Evolutionary conservation across 2,888 invertebrate species (phyloP).

Genomic region (Leptopilina syphax): DNA sequence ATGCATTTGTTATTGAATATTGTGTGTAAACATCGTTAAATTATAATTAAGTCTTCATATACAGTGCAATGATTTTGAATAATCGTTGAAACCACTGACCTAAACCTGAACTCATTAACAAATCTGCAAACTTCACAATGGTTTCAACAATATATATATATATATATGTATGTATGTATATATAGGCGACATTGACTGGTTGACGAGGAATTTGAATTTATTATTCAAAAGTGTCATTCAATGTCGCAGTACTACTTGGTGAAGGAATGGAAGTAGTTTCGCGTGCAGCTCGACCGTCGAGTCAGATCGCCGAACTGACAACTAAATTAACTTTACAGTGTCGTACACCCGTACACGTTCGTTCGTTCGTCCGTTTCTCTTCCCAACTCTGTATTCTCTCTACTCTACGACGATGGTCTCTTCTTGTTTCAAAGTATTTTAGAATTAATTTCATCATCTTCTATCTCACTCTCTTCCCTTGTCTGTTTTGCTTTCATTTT

Average conservation of each 20-base stretch:
- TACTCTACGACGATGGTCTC: conserved; percentile 44
- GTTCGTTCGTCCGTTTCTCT: conserved; percentile 39
- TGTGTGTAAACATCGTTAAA: conserved; percentile 4
- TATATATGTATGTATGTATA: no score
- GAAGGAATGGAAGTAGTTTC: conserved; percentile 39
- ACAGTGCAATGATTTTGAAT: conserved; percentile 20
- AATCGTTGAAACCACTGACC: conserved; percentile 18
- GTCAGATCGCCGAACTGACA: conserved; percentile 58
- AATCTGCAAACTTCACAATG: conserved; percentile 24
- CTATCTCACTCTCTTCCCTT: conserved; percentile 23
- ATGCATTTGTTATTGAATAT: no score
- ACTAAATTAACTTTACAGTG: conserved; percentile 68
- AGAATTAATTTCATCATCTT: conserved; percentile 59
- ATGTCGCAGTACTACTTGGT: conserved; percentile 32
- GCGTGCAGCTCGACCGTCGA: conserved; percentile 37
- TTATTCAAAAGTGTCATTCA: conserved; percentile 40
- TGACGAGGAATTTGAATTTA: conserved; percentile 34
- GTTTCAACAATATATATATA: neutral
- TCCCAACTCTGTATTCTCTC: conserved; percentile 3
- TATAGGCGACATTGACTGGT: conserved; percentile 17
- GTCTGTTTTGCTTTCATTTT: neutral
- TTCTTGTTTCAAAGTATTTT: conserved; percentile 60
- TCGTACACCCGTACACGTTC: conserved; percentile 53
- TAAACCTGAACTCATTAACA: conserved; percentile 34
- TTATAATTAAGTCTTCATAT: neutral